Evolutionary conservation across 2,797 vertebrate genomes (phyloP).

Genomic region (Masticophis lateralis): DNA sequence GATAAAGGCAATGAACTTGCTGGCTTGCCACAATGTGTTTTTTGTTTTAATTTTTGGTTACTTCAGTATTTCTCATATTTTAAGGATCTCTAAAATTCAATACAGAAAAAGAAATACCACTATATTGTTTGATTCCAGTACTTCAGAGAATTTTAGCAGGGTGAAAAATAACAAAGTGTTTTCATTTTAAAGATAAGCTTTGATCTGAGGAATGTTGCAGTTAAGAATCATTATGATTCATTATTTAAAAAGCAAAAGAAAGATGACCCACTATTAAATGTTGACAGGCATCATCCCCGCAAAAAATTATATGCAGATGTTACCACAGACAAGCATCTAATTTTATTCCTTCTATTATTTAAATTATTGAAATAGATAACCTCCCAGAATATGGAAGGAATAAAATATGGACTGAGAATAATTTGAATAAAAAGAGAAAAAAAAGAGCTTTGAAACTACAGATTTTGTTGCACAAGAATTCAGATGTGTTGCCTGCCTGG

Average conservation of each 20-base stretch:
- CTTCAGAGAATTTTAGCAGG: not conserved
- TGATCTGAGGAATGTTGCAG: not conserved
- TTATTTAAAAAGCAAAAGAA: constrained; percentile 3
- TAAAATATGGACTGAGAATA: not conserved
- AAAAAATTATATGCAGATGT: not conserved
- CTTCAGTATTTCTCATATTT: constrained; percentile 54
- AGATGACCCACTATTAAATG: constrained; percentile 11
- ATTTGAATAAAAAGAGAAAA: not conserved
- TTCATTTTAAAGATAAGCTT: constrained; percentile 26
- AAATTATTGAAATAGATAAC: not conserved
- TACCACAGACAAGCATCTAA: not conserved
- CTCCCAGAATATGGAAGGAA: not conserved
- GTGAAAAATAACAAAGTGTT: not conserved
- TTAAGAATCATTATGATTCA: constrained; percentile 25
- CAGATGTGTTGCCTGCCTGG: not conserved
- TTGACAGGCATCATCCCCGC: not conserved
- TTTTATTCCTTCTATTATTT: not conserved
- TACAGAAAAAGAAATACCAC: constrained; percentile 27
- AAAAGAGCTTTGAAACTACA: not conserved
- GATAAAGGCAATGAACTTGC: constrained; percentile 65
- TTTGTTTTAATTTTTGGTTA: constrained; percentile 53
- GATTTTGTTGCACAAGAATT: not conserved
- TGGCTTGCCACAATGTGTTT: constrained; percentile 58
- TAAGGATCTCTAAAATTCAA: constrained; percentile 46
- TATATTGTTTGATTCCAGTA: constrained; percentile 36